Base-by-base conservation (phyloP, 2,113 vertebrate species). In the Chionomys nivalis region DNA sequence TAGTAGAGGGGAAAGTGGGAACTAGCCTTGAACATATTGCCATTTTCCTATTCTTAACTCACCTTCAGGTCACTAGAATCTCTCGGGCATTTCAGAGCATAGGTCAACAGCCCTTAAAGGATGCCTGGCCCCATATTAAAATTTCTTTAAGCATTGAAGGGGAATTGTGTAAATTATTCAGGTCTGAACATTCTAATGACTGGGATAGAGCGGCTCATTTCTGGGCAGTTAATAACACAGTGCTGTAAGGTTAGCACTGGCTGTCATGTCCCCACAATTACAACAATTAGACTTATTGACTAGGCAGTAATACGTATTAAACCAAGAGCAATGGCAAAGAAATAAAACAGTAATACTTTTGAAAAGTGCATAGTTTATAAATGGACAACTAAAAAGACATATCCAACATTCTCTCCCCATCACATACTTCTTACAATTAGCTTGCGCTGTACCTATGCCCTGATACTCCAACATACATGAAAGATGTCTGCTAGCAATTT, bases 351-450 rank as follows among this genome's bases (percentile, higher is more conserved):
- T 3, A 5, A 6, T 88, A 16, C 8, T n/a, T 93, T 3, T 76
- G 14, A 73, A 90, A 10, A 33, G 0, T 70, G 2, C 12, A 28
- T 77, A 21, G 39, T 17, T 31, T 85, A 13, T 70, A 47, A 76
- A 79, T 79, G 85, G 49, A 58, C n/a, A 49, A 5, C 58, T 90
- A 9, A 39, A 14, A 94, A 93, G 3, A 63, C 58, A 39, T 12
- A 47, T 36, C 4, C 39, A 19, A 61, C n/a, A 39, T 13, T 52
- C 33, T 79, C 21, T 42, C 26, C 0, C 23, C 39, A 58, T 90
- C 28, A 85, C 90, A 78, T 2, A 78, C 10, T 47, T 42, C 42
- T 89, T 94, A 87, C 79, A 89, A 55, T 65, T 85, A 61, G 1
- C 19, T 92, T 88, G 0, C 76, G 72, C 10, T 86, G 12, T 2